These are phyloP conservation scores for Parapristionchus giblindavisi DNA, from an alignment of 2,888 invertebrate species.

Conservation along the genomic window DNA sequence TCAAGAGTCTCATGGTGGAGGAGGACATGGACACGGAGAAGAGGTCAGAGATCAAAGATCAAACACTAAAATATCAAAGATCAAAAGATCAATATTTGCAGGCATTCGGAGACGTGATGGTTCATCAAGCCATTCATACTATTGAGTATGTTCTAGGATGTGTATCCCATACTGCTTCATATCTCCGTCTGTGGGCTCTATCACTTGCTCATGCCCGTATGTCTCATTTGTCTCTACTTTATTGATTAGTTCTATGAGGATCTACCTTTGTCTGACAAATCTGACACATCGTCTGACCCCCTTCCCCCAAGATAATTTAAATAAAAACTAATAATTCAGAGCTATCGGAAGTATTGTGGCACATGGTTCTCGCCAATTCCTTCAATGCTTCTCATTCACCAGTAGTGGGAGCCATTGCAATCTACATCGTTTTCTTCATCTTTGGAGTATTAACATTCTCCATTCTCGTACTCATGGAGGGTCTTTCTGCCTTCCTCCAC, in stretches of 20 bases:
- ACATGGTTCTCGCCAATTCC: slow-evolving; percentile 65
- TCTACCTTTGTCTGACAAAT: no score
- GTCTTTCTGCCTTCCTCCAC: slow-evolving; percentile 93
- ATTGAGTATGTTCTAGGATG: slow-evolving; percentile 94
- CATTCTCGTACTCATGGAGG: slow-evolving; percentile 98
- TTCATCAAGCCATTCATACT: slow-evolving; percentile 78
- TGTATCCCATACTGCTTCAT: slow-evolving; percentile 92
- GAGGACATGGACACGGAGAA: slow-evolving; percentile 43
- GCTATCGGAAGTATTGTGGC: slow-evolving; percentile 68
- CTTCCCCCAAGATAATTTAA: no score
- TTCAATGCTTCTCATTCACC: slow-evolving; percentile 42
- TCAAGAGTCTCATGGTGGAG: slow-evolving; percentile 17
- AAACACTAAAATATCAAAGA: no score
- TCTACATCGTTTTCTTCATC: slow-evolving; percentile 85
- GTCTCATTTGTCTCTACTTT: no score
- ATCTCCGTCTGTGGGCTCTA: slow-evolving; percentile 68
- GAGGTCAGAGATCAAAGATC: slow-evolving; percentile 24
- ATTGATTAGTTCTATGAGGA: no score
- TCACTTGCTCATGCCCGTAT: slow-evolving; percentile 67
- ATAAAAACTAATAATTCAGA: no score
- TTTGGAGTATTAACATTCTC: slow-evolving; percentile 91
- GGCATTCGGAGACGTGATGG: slow-evolving; percentile 84
- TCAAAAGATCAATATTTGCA: slow-evolving; percentile 42
- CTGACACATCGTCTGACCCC: no score
- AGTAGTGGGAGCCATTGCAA: slow-evolving; percentile 45